Evolutionary conservation across 2,888 invertebrate genomes (phyloP).

Genomic region (Sarcophaga caerulescens): DNA sequence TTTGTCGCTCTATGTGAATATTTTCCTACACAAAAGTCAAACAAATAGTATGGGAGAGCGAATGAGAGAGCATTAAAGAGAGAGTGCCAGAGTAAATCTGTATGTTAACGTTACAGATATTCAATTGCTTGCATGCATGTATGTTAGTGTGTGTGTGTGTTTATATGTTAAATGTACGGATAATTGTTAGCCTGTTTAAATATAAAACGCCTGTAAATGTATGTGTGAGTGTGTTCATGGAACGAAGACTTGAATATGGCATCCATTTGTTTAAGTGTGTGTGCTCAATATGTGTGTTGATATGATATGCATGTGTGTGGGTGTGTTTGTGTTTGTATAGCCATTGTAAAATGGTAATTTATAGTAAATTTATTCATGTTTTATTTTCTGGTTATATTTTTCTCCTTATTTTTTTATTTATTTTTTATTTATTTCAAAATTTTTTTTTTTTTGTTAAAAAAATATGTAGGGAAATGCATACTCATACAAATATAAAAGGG

Average conservation of each 20-base stretch:
- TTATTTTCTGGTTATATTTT: conserved; percentile 53
- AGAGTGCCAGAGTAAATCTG: background rate
- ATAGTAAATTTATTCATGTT: conserved; percentile 69
- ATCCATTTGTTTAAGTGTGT: no score
- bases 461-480: no score
- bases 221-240: background rate
- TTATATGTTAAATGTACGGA: background rate
- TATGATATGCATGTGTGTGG: conserved; percentile 18
- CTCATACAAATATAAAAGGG: no score
- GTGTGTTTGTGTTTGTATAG: conserved; percentile 39
- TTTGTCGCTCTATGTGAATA: background rate
- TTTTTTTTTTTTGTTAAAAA: conserved; percentile 16
- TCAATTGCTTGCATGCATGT: background rate
- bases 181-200: background rate
- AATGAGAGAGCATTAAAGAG: background rate
- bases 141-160: background rate
- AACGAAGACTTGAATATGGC: background rate
- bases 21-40: background rate
- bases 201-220: background rate
- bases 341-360: conserved; percentile 67
- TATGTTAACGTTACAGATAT: background rate
- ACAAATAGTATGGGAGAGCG: no score
- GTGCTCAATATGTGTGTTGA: no score
- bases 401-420: background rate
- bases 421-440: background rate